A percentile compares a stretch with the other conserved stretches of the same genome.
Evolutionary conservation across 2,888 invertebrate genomes (phyloP).

Genomic region (Lasius fuliginosus): DNA sequence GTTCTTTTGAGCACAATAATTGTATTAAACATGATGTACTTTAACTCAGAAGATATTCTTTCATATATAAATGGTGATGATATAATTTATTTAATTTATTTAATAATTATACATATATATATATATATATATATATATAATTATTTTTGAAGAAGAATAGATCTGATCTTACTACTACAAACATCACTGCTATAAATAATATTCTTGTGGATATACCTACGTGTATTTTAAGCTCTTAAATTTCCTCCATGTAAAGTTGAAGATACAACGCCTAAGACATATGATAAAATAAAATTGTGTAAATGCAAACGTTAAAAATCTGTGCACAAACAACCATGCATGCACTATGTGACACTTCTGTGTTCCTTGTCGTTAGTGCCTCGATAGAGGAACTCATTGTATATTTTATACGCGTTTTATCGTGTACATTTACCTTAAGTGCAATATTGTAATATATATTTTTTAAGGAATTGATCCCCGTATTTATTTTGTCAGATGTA

Average conservation of each 20-base stretch:
- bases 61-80: background rate
- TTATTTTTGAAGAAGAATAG: background rate
- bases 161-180: background rate
- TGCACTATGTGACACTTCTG: constrained; percentile 72
- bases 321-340: constrained; percentile 66
- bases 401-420: constrained; percentile 78
- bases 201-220: constrained; percentile 61
- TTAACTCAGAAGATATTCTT: background rate
- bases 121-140: too few species aligned
- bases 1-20: background rate
- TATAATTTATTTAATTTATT: background rate
- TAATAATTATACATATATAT: background rate
- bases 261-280: constrained; percentile 63
- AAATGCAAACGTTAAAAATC: constrained; percentile 62
- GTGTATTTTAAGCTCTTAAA: constrained; percentile 58
- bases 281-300: constrained; percentile 57
- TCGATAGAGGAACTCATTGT: constrained; percentile 74
- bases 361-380: constrained; percentile 78
- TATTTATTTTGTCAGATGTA: constrained; percentile 75
- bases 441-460: constrained; percentile 78
- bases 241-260: constrained; percentile 60
- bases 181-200: background rate
- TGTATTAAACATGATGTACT: constrained; percentile 1
- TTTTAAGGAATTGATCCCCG: constrained; percentile 74
- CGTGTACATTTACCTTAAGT: constrained; percentile 76